Base-by-base conservation (phyloP, 2,797 vertebrate genomes). In the Neostethus bicornis region DNA sequence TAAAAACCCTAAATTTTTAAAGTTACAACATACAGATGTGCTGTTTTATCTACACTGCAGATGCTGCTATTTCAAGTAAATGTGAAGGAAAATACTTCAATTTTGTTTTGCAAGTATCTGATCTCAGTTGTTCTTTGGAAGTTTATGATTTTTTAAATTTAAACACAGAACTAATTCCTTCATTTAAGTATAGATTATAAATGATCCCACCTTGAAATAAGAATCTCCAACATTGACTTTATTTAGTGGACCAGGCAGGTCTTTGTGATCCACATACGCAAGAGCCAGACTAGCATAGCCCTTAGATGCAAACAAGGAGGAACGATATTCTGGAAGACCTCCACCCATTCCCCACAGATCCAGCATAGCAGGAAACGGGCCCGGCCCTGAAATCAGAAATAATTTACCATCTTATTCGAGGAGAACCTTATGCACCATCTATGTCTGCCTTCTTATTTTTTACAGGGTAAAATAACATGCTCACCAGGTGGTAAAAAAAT, bases 341-440 rank as follows among this genome's bases (percentile, higher is more conserved):
- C 92, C 91, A 42, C 90, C 90, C 61, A 94, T 91, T 42, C 93
- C 92, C 51, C 91, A 94, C 77, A 94, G 80, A 72, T 94, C 93
- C 66, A 94, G 60, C 57, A 95, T 65, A 44, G 86, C 93, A 44
- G 93, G 93, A 87, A 95, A 96, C 1, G 91, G 91, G 16, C 93
- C 93, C 10, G 88, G 90, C 19, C 93, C 93, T 95, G 9, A 54
- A 25, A 53, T 37, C 50, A 61, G 14, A 9, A 9, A 7, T 20
- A 16, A 2, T 20, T 16, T 7, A 37, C 16, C 16, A 8, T 16
- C 14, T 7, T 39, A 39, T 19, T 2, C 16, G 10, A 4, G 16
- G 4, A 39, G 39, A 37, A 39, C 1, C 37, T 19, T 16, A 39
- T 10, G 8, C 17, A 19, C 4, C 17, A 35, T 35, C 13, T 13